Percentiles rank a stretch among this genome's conserved stretches.
Evolutionary conservation across 2,113 vertebrate species (phyloP).

Genomic region (Myotis yumanensis): DNA sequence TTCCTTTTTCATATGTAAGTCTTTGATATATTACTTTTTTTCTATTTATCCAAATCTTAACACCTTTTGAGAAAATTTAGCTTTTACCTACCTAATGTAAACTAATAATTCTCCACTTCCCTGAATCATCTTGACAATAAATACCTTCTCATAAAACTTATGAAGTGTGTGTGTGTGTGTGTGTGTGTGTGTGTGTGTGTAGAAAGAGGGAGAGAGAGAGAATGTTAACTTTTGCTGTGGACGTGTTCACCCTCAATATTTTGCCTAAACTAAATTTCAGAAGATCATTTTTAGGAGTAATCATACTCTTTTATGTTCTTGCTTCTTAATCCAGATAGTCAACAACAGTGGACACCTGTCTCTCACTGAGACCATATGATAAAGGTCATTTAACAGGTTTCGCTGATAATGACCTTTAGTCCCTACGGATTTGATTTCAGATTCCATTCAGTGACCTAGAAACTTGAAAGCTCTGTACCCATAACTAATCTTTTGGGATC

Average conservation of each 20-base stretch:
- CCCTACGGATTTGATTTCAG: slow-evolving; percentile 36
- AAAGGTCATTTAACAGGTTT: slow-evolving; percentile 58
- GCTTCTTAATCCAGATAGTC: slow-evolving; percentile 64
- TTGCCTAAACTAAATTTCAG: slow-evolving; percentile 29
- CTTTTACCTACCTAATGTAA: neutral
- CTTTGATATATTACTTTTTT: neutral
- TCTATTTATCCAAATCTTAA: neutral
- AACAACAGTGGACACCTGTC: slow-evolving; percentile 55
- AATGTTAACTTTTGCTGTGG: neutral
- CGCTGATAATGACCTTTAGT: slow-evolving; percentile 38
- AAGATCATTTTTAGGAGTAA: slow-evolving; percentile 34
- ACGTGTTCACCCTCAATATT: neutral
- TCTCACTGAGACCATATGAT: slow-evolving; percentile 44
- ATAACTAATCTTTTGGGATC: slow-evolving; percentile 57
- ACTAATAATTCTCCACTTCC: neutral
- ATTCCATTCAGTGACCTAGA: slow-evolving; percentile 65
- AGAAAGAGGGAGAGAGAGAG: neutral
- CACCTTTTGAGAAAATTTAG: neutral
- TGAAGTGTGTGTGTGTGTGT: too few relatives aligned
- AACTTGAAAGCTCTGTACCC: slow-evolving; percentile 57
- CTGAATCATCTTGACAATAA: slow-evolving; percentile 15
- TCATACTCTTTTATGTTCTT: slow-evolving; percentile 44
- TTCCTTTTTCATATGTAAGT: neutral
- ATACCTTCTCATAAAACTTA: neutral
- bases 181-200: neutral